These are phyloP conservation scores for Phoebastria nigripes DNA, from an alignment of 2,797 vertebrate genomes.

Conservation along the genomic window DNA sequence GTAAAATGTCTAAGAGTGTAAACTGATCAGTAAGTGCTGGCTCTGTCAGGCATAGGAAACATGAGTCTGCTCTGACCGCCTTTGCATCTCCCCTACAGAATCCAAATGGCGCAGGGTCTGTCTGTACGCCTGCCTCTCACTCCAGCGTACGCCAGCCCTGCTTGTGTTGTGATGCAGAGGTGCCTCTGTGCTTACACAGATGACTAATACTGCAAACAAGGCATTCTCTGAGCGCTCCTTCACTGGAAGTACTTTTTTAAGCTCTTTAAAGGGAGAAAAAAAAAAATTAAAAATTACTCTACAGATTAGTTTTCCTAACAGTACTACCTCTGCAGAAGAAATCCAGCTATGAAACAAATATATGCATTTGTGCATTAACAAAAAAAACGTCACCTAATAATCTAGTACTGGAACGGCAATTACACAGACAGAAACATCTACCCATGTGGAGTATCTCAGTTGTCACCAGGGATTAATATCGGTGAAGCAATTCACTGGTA, in stretches of 20 bases:
- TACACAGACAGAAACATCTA: neutral
- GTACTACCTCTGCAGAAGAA: neutral
- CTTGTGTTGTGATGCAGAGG: neutral
- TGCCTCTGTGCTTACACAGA: neutral
- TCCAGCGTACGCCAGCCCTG: neutral
- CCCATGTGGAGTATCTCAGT: neutral
- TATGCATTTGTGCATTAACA: neutral
- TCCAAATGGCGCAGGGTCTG: rapidly evolving
- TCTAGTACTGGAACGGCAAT: neutral
- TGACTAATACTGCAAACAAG: neutral
- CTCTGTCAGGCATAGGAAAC: neutral
- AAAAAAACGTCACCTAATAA: neutral
- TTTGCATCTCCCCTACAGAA: neutral
- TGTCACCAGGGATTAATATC: neutral
- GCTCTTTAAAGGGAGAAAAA: neutral
- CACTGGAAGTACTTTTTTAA: neutral
- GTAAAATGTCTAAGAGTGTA: neutral
- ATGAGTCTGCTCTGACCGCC: neutral
- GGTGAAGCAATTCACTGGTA: neutral
- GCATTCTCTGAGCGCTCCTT: neutral
- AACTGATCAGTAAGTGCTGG: neutral
- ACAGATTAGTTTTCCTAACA: neutral
- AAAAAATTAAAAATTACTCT: neutral
- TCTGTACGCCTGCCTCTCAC: neutral
- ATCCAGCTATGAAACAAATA: neutral